Evolutionary conservation across 2,113 vertebrate genomes (phyloP).

Genomic region (Verasper variegatus): DNA sequence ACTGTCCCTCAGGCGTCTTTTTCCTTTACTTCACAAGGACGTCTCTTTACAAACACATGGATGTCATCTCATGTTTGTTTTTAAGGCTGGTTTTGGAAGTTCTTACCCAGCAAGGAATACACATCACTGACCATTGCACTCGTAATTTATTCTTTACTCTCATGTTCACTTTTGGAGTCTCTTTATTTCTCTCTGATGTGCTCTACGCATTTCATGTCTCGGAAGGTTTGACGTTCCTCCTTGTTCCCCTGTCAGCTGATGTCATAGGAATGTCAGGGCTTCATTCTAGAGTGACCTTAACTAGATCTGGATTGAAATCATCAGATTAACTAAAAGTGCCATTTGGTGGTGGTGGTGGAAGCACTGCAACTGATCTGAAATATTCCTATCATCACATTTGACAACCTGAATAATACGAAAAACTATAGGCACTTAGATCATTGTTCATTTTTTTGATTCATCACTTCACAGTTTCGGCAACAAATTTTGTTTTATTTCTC

Average conservation of each 20-base stretch:
- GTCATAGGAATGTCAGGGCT: neutral
- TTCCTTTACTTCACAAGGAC: slow-evolving; percentile 11
- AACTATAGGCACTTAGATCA: slow-evolving; percentile 22
- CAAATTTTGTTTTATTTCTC: slow-evolving; percentile 18
- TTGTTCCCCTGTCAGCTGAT: neutral
- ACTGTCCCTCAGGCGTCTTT: slow-evolving; percentile 12
- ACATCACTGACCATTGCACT: slow-evolving; percentile 19
- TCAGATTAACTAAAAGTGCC: slow-evolving; percentile 30
- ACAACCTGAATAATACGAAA: slow-evolving; percentile 19
- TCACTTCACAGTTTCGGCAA: neutral
- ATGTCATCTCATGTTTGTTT: slow-evolving; percentile 6
- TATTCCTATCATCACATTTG: slow-evolving; percentile 34
- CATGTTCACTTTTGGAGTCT: neutral
- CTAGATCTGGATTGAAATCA: slow-evolving; percentile 2
- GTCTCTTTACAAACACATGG: neutral
- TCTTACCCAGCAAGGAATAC: neutral
- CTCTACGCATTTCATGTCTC: neutral
- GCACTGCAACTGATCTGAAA: slow-evolving; percentile 46
- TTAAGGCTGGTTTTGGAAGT: neutral
- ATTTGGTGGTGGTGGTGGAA: slow-evolving; percentile 25
- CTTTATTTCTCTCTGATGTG: slow-evolving; percentile 1
- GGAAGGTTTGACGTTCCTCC: neutral
- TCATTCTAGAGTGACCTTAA: neutral
- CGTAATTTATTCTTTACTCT: slow-evolving; percentile 10
- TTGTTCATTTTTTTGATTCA: neutral